Percentiles rank a stretch among this genome's conserved stretches.
Evolutionary conservation across 1,140 invertebrate species (phyloP).

Genomic region (Anadara kagoshimensis): DNA sequence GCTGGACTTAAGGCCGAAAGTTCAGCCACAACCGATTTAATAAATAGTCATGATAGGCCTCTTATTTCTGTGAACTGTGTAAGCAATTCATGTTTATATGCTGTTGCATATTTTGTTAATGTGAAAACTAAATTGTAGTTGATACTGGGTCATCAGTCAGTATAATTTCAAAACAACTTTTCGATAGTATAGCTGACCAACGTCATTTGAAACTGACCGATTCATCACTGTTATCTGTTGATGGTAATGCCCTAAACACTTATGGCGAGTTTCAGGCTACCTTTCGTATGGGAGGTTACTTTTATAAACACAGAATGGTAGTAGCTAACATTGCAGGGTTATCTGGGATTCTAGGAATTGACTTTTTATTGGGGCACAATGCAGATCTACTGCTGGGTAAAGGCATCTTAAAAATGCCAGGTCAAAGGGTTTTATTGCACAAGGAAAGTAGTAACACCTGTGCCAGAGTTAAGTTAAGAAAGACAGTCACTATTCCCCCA

Average conservation of each 20-base stretch:
- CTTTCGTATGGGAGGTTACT: not conserved
- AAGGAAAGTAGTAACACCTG: not conserved
- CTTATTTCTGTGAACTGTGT: not conserved
- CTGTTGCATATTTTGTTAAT: not conserved
- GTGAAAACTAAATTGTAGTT: not conserved
- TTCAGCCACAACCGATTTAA: not conserved
- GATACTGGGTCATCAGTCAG: not conserved
- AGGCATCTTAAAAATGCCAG: not conserved
- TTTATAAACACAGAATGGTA: not conserved
- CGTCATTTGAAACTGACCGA: not conserved
- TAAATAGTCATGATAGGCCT: not conserved
- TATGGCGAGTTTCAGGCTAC: not conserved
- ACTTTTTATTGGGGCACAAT: not conserved
- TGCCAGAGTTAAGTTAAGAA: not conserved
- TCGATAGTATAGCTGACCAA: not conserved
- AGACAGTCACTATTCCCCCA: not conserved
- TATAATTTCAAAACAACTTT: not conserved
- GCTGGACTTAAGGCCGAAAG: not conserved
- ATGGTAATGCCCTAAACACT: not conserved
- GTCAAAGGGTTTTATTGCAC: not conserved
- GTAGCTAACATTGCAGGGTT: not conserved
- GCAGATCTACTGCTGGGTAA: not conserved
- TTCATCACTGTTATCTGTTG: not conserved
- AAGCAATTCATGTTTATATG: not conserved
- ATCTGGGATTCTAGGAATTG: not conserved